These are phyloP conservation scores for Decapterus maruadsi DNA, from an alignment of 2,797 vertebrate genomes.

Conservation along the genomic window DNA sequence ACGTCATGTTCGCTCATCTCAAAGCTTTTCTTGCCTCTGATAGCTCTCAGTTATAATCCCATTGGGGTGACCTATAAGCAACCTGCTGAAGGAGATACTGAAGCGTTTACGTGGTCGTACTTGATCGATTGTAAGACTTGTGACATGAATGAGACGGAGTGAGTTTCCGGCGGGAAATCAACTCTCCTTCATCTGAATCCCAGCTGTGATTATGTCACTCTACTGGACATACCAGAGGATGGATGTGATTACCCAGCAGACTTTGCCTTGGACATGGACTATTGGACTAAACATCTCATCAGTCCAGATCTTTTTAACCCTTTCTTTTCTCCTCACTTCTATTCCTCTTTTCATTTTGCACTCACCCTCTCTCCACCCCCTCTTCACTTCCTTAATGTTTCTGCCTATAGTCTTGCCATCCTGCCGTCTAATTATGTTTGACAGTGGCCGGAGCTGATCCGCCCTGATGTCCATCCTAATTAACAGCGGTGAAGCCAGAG, in stretches of 20 bases:
- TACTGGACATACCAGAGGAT: conserved; percentile 5
- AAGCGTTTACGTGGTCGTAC: conserved; percentile 16
- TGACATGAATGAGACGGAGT: conserved; percentile 22
- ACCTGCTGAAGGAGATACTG: conserved; percentile 33
- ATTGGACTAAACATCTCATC: conserved; percentile 24
- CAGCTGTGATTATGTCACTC: conserved; percentile 50
- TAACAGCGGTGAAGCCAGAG: conserved; percentile 40
- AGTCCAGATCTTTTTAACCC: conserved; percentile 11
- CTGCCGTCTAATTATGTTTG: conserved; percentile 57
- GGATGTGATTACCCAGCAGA: conserved; percentile 14
- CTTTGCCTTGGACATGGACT: conserved; percentile 11
- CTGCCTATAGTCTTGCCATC: conserved; percentile 19
- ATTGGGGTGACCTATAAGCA: conserved; percentile 9
- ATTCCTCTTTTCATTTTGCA: not conserved
- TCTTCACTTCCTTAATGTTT: not conserved
- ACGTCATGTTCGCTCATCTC: not conserved
- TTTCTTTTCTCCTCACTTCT: not conserved
- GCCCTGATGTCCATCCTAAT: conserved; percentile 59
- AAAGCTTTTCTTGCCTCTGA: not conserved
- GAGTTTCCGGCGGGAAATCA: conserved; percentile 50
- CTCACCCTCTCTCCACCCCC: not conserved
- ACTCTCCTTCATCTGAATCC: conserved; percentile 40
- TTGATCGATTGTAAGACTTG: conserved; percentile 21
- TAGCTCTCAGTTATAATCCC: conserved; percentile 19
- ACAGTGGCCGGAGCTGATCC: conserved; percentile 48